Evolutionary conservation across 2,113 vertebrate species (phyloP).

Genomic region (Centrocercus urophasianus): DNA sequence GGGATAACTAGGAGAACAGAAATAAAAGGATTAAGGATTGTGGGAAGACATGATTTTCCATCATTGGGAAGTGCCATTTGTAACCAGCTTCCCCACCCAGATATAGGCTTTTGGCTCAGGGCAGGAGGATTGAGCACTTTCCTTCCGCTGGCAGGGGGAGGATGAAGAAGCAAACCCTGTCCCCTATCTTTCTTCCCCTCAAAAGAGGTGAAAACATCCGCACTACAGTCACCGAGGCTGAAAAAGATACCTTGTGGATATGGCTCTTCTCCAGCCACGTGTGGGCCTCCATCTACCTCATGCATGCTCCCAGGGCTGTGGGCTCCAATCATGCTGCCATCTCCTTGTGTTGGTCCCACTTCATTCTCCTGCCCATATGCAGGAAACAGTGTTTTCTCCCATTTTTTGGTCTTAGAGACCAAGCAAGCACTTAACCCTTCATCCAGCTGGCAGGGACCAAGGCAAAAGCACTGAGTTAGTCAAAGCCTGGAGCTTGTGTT

Average conservation of each 20-base stretch:
- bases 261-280: not conserved
- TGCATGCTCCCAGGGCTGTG: accelerated
- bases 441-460: not conserved
- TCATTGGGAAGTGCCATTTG: accelerated
- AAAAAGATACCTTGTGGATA: not conserved
- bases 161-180: no score
- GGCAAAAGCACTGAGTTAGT: not conserved
- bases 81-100: not conserved
- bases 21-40: not conserved
- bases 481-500: not conserved
- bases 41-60: not conserved
- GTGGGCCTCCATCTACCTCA: not conserved
- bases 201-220: accelerated
- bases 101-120: not conserved
- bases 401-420: not conserved
- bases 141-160: not conserved
- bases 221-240: accelerated
- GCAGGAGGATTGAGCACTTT: not conserved
- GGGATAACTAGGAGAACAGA: not conserved
- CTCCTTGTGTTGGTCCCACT: not conserved
- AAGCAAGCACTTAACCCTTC: not conserved
- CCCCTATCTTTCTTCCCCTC: not conserved
- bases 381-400: not conserved
- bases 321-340: not conserved
- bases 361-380: not conserved